Percentiles rank a stretch among this genome's conserved stretches.
phyloP scores from a whole-genome alignment of 1,140 invertebrate genomes.

The Planococcus citri region DNA sequence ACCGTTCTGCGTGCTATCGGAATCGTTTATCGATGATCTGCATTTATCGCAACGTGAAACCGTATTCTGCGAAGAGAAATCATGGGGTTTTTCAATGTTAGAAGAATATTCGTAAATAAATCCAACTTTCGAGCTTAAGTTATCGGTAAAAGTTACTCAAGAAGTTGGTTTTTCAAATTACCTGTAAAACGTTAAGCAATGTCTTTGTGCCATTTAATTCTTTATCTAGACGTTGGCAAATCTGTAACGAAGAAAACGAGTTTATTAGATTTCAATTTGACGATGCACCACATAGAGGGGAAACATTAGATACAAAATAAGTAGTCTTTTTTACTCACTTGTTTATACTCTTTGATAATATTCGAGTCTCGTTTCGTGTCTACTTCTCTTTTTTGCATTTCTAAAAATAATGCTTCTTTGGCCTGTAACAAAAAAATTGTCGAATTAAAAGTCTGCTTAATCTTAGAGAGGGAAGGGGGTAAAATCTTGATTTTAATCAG shows the following conservation, averaged over 20 bases:
- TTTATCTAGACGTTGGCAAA: slow-evolving; percentile 22
- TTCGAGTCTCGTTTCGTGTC: slow-evolving; percentile 55
- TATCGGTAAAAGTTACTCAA: too few species aligned
- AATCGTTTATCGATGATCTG: slow-evolving; percentile 16
- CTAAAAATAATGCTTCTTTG: slow-evolving; percentile 71
- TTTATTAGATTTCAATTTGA: too few species aligned
- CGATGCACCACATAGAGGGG: too few species aligned
- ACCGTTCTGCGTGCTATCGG: background rate
- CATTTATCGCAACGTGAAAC: slow-evolving; percentile 28
- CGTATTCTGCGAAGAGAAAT: slow-evolving; percentile 23
- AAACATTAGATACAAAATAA: too few species aligned
- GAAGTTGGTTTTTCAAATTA: background rate
- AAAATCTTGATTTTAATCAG: background rate
- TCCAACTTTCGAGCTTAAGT: too few species aligned
- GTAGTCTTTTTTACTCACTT: slow-evolving; percentile 35
- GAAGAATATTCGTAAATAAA: too few species aligned
- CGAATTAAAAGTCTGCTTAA: background rate
- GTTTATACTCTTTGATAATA: slow-evolving; percentile 86
- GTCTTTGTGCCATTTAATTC: background rate
- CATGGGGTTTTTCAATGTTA: too few species aligned
- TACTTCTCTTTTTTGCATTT: slow-evolving; percentile 57
- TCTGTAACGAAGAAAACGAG: background rate
- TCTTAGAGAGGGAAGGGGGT: too few species aligned
- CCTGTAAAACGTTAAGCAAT: background rate
- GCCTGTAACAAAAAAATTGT: slow-evolving; percentile 41